Base-by-base conservation (phyloP, 2,113 vertebrate genomes). In the Malurus melanocephalus region DNA sequence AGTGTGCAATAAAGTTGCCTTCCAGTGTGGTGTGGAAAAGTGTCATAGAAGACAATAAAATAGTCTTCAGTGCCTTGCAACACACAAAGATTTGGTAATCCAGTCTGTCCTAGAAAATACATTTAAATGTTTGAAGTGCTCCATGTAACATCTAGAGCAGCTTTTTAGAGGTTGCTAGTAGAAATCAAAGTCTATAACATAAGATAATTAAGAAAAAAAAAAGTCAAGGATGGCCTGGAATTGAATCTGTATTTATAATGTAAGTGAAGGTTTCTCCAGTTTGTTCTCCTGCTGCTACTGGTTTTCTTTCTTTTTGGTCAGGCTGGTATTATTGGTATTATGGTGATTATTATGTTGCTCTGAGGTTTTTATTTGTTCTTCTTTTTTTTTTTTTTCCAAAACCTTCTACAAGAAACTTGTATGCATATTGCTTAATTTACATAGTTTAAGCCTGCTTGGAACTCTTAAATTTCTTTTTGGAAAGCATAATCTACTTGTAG, bases 351-450 rank as follows among this genome's bases (percentile, higher is more conserved):
- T 28, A 22, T 10, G 11, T 49, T 80, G 32, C 10, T 45, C 9
- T 38, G 27, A 51, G 19, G 0, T 35, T 42, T 73, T 32, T 30
- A 3, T 21, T 18, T 4, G 1, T 27, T 24, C 26, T 13, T 1
- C 14, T 45, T 16, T 33, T 68, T 23, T 0, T 45, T 33, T 33
- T 46, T 53, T 42, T 53, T 20, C 33, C 7, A 59, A 66, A 94
- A 22, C 4, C 33, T 49, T 46, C 27, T 56, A 45, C 11, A n/a
- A 53, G 38, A 27, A 84, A 57, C 9, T 71, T 2, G 1, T 23
- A 35, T 27, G n/a, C 3, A 5, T 62, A 60, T 11, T 55, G 11
- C 8, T 77, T 66, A 80, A 40, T 69, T n/a, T 80, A 40, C 6
- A 9, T 33, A 81, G 8, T 2, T 67, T 76, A 66, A 19, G 7